A percentile compares a stretch with the other conserved stretches of the same genome.
Conservation (phyloP, 2,888 invertebrate species). For the Sinopyrophorus schimmeli region DNA sequence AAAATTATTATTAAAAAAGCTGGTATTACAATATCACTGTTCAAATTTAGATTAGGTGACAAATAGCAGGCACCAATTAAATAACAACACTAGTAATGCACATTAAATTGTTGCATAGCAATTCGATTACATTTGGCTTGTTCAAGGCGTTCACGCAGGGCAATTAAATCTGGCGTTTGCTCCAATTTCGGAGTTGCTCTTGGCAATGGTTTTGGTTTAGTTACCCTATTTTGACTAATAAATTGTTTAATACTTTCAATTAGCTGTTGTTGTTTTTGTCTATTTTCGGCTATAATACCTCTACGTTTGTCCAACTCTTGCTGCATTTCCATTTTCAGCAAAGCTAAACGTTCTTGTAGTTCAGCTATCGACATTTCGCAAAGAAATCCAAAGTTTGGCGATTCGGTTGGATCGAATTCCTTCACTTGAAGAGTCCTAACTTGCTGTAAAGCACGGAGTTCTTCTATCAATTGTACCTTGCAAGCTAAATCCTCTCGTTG, state of each 20-base stretch:
- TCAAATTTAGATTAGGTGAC: no score
- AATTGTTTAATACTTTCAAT: slow-evolving; percentile 57
- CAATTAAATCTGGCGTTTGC: slow-evolving; percentile 55
- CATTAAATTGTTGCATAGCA: slow-evolving; percentile 2
- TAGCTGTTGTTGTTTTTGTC: slow-evolving; percentile 55
- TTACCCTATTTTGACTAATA: slow-evolving; percentile 52
- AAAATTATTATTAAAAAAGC: no score
- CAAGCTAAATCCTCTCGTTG: slow-evolving; percentile 49
- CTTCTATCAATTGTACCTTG: slow-evolving; percentile 53
- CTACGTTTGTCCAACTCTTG: slow-evolving; percentile 60
- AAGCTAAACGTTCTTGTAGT: slow-evolving; percentile 60
- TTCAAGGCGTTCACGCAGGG: slow-evolving; percentile 57
- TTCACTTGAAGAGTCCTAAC: slow-evolving; percentile 44
- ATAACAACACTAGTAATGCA: not conserved
- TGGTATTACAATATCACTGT: no score
- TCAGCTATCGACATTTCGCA: slow-evolving; percentile 70
- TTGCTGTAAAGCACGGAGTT: slow-evolving; percentile 52
- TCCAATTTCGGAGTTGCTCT: slow-evolving; percentile 38
- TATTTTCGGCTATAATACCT: slow-evolving; percentile 55
- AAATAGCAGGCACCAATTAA: not conserved
- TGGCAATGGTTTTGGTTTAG: slow-evolving; percentile 41
- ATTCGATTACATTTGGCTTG: slow-evolving; percentile 56
- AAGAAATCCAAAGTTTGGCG: slow-evolving; percentile 61
- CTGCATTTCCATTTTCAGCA: slow-evolving; percentile 58
- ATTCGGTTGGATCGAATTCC: slow-evolving; percentile 63